A percentile compares a stretch with the other conserved stretches of the same genome.
Conservation (phyloP, 2,888 invertebrate genomes). For the Napeogenes sylphis region DNA sequence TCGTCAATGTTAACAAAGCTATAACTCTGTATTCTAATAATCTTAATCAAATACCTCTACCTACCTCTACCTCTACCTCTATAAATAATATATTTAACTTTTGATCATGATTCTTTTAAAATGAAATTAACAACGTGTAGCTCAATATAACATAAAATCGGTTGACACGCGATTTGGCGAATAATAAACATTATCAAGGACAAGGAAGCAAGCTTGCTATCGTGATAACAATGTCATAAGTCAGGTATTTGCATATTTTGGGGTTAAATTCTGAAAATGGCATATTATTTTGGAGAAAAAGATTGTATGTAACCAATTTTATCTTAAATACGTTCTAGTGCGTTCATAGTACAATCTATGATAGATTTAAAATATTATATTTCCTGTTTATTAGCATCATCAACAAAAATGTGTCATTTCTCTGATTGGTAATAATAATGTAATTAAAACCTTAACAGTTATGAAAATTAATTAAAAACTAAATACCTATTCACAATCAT, state of each 20-base stretch:
- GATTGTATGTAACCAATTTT: background rate
- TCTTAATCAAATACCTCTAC: background rate
- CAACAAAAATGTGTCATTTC: too few species aligned
- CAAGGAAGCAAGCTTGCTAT: conserved; percentile 30
- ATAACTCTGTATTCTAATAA: background rate
- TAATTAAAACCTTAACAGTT: too few species aligned
- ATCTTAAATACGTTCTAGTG: background rate
- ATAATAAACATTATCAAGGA: conserved; percentile 29
- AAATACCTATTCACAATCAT: background rate
- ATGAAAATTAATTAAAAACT: background rate
- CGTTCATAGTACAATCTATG: too few species aligned
- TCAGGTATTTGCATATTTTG: conserved; percentile 25
- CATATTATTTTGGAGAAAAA: background rate
- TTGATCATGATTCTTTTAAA: background rate
- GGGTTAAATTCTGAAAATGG: conserved; percentile 11
- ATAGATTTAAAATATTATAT: too few species aligned
- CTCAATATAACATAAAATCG: conserved; percentile 10
- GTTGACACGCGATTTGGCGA: conserved; percentile 29
- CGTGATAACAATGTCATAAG: conserved; percentile 26
- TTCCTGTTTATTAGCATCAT: too few species aligned
- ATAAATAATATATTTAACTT: background rate
- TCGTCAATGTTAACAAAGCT: too few species aligned
- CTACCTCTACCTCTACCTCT: too few species aligned
- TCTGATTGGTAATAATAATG: too few species aligned
- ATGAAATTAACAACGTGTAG: conserved; percentile 7